Evolutionary conservation across 2,888 invertebrate genomes (phyloP), one percentile per base, ranked within the genome.

Genomic region (Dynastes grantii): DNA sequence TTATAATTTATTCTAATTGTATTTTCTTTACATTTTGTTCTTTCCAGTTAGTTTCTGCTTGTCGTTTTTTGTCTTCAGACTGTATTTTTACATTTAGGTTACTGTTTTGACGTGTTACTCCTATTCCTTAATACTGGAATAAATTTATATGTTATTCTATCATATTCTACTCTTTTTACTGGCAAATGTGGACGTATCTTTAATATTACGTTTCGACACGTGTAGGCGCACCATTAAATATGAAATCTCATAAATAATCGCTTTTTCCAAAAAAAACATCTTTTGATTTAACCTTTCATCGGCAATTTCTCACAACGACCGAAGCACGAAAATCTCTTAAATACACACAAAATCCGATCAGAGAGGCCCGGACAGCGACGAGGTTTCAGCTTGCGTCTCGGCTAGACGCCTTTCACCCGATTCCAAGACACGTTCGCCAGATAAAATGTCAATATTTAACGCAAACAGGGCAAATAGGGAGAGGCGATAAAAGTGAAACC

Each of bases 391-490:
- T 58, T 58, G 22, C 55, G 8, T 22, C 22, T 16, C 2, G 32
- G 55, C n/a, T 45, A 11, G 45, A 45, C 45, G 45, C 45, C 45
- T 45, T 37, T 45, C 45, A 45, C 45, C 45, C 45, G 45, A 8
- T 45, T 45, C 45, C 49, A 67, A 45, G 78, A 65, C 78, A 78
- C 78, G 76, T 76, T 81, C 82, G 82, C 83, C 79, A 82, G 81
- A 83, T 84, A 84, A 83, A 84, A 81, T 84, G 86, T 86, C 85
- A 86, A 86, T 87, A 87, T 87, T 87, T 87, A 85, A 84, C 80
- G 84, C 85, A 86, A 85, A 84, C 84, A 85, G 84, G 85, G 84
- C 84, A 37, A 37, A 37, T 37, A 37, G 32, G 32, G 70, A 16
- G 16, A 16, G 32, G 55, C 83, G 83, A 82, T 84, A 82, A 83